These are phyloP conservation scores for Leptinotarsa tumamoca DNA, from an alignment of 2,888 invertebrate genomes.

Conservation along the genomic window DNA sequence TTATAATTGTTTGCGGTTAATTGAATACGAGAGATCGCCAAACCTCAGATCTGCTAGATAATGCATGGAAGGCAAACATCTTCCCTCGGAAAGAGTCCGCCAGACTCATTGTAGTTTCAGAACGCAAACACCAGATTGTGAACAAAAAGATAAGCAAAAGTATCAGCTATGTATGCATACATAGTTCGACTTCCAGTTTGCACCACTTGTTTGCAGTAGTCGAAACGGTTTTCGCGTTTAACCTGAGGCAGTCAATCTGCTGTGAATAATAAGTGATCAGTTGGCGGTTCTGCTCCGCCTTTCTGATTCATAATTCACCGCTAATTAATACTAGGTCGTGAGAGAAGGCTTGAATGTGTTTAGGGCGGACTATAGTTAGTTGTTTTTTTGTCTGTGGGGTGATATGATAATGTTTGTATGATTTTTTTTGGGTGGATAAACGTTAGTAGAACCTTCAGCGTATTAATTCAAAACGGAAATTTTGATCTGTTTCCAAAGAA, in stretches of 20 bases:
- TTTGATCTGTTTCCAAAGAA: too few species aligned
- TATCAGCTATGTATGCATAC: conserved; percentile 17
- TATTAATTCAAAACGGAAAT: too few species aligned
- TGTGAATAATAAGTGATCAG: conserved; percentile 38
- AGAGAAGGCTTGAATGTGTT: too few species aligned
- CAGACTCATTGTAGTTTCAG: conserved; percentile 29
- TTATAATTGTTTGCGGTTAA: conserved; percentile 23
- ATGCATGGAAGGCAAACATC: conserved; percentile 35
- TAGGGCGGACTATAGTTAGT: too few species aligned
- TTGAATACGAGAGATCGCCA: conserved; percentile 16
- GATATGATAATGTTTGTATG: too few species aligned
- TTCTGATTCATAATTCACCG: conserved; percentile 44
- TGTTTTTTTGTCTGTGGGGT: too few species aligned
- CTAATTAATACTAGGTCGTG: conserved; percentile 37
- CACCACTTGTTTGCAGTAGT: conserved; percentile 33
- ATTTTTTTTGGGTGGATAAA: too few species aligned
- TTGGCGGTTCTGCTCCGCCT: conserved; percentile 29
- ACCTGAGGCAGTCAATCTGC: conserved; percentile 35
- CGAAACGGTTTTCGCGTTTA: conserved; percentile 27
- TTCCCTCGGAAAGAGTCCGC: conserved; percentile 23
- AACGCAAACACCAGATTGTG: conserved; percentile 26
- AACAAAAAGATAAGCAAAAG: conserved; percentile 26
- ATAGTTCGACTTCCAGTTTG: conserved; percentile 23
- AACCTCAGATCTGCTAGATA: conserved; percentile 31
- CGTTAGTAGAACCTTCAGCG: too few species aligned